Conservation (phyloP, 2,888 invertebrate genomes). For the Eupelmus urozonus region DNA sequence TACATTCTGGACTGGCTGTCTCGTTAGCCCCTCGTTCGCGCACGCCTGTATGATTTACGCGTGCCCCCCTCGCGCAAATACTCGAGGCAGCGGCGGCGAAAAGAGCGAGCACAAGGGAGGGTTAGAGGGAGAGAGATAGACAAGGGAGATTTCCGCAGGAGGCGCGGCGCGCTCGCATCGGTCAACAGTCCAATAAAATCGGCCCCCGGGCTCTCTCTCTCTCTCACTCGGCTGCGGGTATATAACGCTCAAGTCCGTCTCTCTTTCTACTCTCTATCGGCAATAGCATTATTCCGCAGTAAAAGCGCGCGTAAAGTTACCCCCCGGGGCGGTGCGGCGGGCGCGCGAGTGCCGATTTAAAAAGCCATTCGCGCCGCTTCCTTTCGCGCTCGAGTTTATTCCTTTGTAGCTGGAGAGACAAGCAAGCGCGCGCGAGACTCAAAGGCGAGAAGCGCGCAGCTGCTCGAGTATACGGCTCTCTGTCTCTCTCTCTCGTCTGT, state of each 20-base stretch:
- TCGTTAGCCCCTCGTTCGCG: slow-evolving; percentile 31
- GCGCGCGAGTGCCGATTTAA: slow-evolving; percentile 43
- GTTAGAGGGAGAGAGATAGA: background rate
- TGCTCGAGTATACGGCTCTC: no score
- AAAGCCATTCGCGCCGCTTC: slow-evolving; percentile 44
- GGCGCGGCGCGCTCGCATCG: background rate
- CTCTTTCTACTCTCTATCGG: slow-evolving; percentile 61
- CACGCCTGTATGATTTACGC: slow-evolving; percentile 42
- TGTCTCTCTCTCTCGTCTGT: background rate
- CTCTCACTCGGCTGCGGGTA: background rate
- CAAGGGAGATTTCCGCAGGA: slow-evolving; percentile 8
- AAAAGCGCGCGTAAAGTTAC: slow-evolving; percentile 65
- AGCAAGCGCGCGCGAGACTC: background rate
- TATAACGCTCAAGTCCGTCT: slow-evolving; percentile 32
- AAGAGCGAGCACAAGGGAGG: background rate
- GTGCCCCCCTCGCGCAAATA: slow-evolving; percentile 13
- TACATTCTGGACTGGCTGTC: slow-evolving; percentile 4
- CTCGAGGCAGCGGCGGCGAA: slow-evolving; percentile 21
- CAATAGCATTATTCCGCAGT: slow-evolving; percentile 65
- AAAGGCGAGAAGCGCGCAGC: background rate
- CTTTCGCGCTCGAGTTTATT: slow-evolving; percentile 33
- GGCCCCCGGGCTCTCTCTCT: background rate
- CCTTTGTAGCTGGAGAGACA: background rate
- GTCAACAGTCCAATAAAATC: slow-evolving; percentile 48
- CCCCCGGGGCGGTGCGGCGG: slow-evolving; percentile 15